Conservation (phyloP, 2,113 vertebrate genomes). For the zebrafish (Danio rerio) region GRCz12tu NC_133193.1:3043001-3043500, state of each 20-base stretch:
- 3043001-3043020: no score
- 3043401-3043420: background rate
- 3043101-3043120: background rate
- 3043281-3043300: conserved; percentile 28
- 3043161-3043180: conserved; percentile 25
- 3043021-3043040: no score
- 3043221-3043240: background rate
- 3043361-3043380: background rate
- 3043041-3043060: no score
- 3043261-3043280: background rate
- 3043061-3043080: no score
- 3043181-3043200: conserved; percentile 58
- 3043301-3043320: conserved; percentile 2
- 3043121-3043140: background rate
- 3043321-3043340: conserved; percentile 8
- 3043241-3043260: background rate
- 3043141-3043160: conserved; percentile 8
- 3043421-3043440: background rate
- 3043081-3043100: no score
- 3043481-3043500: background rate
- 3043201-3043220: background rate
- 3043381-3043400: conserved; percentile 5
- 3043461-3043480: conserved; percentile 2
- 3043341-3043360: background rate
- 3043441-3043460: background rate